Base-by-base conservation (phyloP, 1,140 invertebrate species). In the Magallana gigas region DNA sequence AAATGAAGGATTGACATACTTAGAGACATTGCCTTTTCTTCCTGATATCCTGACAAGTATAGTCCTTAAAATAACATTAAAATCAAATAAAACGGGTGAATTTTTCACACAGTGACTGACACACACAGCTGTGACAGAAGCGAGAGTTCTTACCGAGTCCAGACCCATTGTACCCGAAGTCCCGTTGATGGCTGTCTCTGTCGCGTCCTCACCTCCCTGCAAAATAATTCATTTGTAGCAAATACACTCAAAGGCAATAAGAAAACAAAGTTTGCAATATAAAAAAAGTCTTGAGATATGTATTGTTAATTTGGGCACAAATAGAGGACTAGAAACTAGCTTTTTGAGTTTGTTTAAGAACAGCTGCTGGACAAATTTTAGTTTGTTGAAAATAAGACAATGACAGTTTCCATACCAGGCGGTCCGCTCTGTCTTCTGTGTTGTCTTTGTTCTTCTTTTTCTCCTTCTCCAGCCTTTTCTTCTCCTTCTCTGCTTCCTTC, bases 401-500 rank as follows among this genome's bases (percentile, higher is more conserved):
- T 48, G 36, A 48, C 36, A 48, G 36, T 57, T 56, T 16, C 8
- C 87, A 62, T 86, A 87, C 88, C 85, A 86, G 3, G 71, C 68
- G 82, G 83, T 88, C 87, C 29, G 87, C 85, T 36, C 84, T 82
- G 60, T 88, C 87, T 58, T 88, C 87, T 18, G 87, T 9, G 7
- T 57, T 57, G 8, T 57, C 48, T 58, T 83, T 83, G 48, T 88
- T 57, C 84, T 86, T 88, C 36, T 88, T 57, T 18, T 62, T 87
- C 76, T 90, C 84, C 80, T 56, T 88, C 60, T 90, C 85, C 80
- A 85, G 85, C 64, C 88, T 83, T 36, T 71, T 59, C 14, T 85
- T 18, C 81, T 87, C 88, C 48, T 86, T 85, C 85, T 87, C 88
- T n/a, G 87, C 82, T 64, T 86, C 86, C 16, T 90, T 83, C 85